Conservation (phyloP, 2,888 invertebrate genomes). For the Argyra leucocephala region DNA sequence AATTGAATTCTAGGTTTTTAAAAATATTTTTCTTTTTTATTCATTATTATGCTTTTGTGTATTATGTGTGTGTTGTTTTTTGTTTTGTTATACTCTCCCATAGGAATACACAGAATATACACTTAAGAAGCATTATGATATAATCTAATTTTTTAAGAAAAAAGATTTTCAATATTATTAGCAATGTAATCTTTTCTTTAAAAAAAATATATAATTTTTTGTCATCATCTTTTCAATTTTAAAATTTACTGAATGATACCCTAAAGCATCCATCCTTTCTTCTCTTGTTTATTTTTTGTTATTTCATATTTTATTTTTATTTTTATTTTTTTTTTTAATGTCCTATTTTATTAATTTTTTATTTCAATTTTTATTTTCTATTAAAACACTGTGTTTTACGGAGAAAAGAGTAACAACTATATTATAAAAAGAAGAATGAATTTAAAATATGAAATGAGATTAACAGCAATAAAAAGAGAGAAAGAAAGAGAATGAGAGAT, state of each 20-base stretch:
- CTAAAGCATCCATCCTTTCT: neutral
- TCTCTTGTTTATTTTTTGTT: neutral
- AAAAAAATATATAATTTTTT: neutral
- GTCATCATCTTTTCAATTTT: neutral
- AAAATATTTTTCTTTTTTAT: neutral
- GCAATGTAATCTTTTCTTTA: neutral
- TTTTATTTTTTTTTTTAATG: too few species aligned
- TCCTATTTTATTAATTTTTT: neutral
- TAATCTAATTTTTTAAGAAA: neutral
- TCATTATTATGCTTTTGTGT: neutral
- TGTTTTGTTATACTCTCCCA: neutral
- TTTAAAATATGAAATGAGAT: neutral
- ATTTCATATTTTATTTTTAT: neutral
- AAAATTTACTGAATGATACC: neutral
- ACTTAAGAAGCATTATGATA: neutral
- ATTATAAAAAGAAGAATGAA: too few species aligned
- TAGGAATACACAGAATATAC: neutral
- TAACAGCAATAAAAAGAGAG: neutral
- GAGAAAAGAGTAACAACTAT: too few species aligned
- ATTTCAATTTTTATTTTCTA: constrained; percentile 1
- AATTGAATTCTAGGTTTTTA: neutral
- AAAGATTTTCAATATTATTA: neutral
- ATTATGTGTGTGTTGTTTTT: neutral
- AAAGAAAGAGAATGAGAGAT: neutral
- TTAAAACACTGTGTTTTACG: too few species aligned